These are phyloP conservation scores for Syndactyla subalaris DNA, from an alignment of 2,797 vertebrate genomes.

Conservation along the genomic window DNA sequence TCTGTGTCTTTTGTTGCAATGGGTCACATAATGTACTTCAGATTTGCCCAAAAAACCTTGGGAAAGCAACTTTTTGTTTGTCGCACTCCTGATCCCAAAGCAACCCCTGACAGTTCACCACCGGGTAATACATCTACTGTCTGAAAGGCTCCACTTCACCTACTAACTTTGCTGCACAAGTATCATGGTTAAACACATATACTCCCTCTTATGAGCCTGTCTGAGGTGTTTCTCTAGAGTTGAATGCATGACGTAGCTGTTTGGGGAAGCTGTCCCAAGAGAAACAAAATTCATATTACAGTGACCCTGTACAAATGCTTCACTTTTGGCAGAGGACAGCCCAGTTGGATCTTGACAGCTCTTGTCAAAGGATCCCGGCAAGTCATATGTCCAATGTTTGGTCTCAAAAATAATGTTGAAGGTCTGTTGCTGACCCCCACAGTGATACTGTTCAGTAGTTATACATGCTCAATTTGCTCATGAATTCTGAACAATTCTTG, in stretches of 20 bases:
- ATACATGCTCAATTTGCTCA: neutral
- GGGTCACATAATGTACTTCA: constrained; percentile 97
- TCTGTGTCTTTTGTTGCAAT: constrained; percentile 96
- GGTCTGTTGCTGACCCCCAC: neutral
- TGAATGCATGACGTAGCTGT: neutral
- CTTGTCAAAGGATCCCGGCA: neutral
- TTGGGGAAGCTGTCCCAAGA: neutral
- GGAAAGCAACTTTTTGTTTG: constrained; percentile 88
- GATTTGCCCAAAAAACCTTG: constrained; percentile 90
- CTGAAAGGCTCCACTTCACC: constrained; percentile 49
- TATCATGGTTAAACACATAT: neutral
- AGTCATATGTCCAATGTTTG: neutral
- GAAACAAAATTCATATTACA: neutral
- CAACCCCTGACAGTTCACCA: constrained; percentile 70
- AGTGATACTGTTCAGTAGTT: neutral
- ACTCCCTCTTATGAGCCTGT: neutral
- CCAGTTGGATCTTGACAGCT: neutral
- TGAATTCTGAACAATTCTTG: neutral
- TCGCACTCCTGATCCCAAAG: constrained; percentile 84
- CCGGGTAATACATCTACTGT: constrained; percentile 68
- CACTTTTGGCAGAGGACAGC: neutral
- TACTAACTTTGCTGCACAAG: constrained; percentile 28
- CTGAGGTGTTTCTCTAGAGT: constrained; percentile 62
- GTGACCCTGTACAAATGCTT: neutral
- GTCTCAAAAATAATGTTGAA: neutral